A percentile compares a stretch with the other conserved stretches of the same genome.
Conservation (phyloP, 2,888 invertebrate genomes). For the Dioctria linearis region DNA sequence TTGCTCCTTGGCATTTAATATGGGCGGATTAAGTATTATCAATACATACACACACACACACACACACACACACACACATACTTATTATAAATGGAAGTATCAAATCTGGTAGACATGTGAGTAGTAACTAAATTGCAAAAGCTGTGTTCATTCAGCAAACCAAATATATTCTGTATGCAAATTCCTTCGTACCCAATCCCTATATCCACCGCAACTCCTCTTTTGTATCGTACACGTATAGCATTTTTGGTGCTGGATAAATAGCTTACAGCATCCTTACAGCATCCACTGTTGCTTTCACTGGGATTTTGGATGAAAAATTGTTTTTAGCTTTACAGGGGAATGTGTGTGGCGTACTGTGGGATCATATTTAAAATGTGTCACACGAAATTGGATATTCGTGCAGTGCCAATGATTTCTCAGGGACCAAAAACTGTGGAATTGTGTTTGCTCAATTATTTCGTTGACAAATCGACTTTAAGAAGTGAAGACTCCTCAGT, state of each 20-base stretch:
- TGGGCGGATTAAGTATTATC: no score
- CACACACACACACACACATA: no score
- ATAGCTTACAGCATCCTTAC: constrained; percentile 26
- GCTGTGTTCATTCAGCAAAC: constrained; percentile 2
- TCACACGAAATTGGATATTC: constrained; percentile 15
- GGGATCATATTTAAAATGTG: constrained; percentile 32
- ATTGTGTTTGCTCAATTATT: constrained; percentile 33
- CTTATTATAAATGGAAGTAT: background rate
- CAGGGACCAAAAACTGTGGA: background rate
- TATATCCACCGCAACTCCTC: no score
- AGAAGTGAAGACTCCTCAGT: no score
- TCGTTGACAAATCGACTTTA: constrained; percentile 6
- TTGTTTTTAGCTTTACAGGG: constrained; percentile 9
- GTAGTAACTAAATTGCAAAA: background rate
- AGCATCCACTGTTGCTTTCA: constrained; percentile 10
- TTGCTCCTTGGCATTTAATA: no score
- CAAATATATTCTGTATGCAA: constrained; percentile 15
- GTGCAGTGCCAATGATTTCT: constrained; percentile 4
- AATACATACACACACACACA: no score
- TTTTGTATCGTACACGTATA: background rate
- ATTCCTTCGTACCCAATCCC: background rate
- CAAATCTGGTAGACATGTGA: constrained; percentile 25
- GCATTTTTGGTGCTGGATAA: constrained; percentile 5
- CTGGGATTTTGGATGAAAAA: constrained; percentile 28
- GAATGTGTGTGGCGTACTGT: background rate